Conservation (phyloP, 2,888 invertebrate genomes). For the Glaucopsyche alexis region DNA sequence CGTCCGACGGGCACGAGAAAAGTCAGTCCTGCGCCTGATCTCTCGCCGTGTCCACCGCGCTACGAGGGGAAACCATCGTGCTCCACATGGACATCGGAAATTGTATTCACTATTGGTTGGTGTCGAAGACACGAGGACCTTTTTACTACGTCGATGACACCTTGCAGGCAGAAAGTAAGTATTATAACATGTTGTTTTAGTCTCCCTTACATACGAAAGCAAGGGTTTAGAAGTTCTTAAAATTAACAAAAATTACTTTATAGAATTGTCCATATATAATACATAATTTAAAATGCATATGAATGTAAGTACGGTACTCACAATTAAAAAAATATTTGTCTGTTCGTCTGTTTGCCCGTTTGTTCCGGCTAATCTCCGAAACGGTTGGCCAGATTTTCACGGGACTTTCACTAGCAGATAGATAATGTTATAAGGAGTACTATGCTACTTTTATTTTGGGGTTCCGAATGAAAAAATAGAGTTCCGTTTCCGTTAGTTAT, state of each 20-base stretch:
- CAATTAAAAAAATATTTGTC: no score
- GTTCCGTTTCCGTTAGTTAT: no score
- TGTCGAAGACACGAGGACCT: background rate
- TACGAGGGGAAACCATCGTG: background rate
- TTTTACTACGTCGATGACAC: conserved; percentile 5
- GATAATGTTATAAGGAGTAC: no score
- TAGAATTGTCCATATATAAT: background rate
- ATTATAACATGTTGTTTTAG: background rate
- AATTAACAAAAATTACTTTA: background rate
- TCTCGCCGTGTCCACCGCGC: conserved; percentile 2
- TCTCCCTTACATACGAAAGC: background rate
- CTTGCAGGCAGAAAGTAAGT: background rate
- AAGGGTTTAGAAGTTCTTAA: background rate
- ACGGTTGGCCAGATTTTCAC: no score
- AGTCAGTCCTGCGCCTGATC: conserved; percentile 13
- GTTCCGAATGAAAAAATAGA: no score
- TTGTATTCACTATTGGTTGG: background rate
- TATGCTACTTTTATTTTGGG: no score
- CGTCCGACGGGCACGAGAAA: background rate
- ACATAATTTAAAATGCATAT: no score
- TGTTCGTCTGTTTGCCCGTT: no score
- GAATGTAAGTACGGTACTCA: no score
- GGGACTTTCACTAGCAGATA: no score
- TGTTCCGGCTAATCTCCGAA: no score
- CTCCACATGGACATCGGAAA: conserved; percentile 9